phyloP scores from a whole-genome alignment of 1,140 invertebrate genomes.

The Drosophila athabasca region DNA sequence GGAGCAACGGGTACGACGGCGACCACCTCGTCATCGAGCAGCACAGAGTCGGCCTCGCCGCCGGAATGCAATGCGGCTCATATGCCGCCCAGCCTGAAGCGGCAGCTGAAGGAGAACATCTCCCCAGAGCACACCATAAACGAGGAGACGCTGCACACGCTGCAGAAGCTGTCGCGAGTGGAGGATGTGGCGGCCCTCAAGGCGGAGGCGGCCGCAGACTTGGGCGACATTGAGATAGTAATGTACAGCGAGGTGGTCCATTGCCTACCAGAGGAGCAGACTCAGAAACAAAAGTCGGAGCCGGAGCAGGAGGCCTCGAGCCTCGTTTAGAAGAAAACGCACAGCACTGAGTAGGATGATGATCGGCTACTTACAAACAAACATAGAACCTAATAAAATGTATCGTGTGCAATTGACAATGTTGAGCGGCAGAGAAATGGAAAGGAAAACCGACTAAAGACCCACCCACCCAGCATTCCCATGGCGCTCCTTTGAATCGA shows the following conservation, averaged over 20 bases:
- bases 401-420: slow-evolving; percentile 30
- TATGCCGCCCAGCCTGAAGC: slow-evolving; percentile 73
- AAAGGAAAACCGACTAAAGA: slow-evolving; percentile 15
- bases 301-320: slow-evolving; percentile 26
- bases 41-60: slow-evolving; percentile 43
- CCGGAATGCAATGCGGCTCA: slow-evolving; percentile 54
- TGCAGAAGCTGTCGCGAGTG: slow-evolving; percentile 62
- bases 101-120: slow-evolving; percentile 82
- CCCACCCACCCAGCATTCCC: slow-evolving; percentile 59
- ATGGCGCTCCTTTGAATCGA: slow-evolving; percentile 53
- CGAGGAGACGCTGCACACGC: slow-evolving; percentile 73
- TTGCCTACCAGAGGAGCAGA: slow-evolving; percentile 43
- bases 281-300: slow-evolving; percentile 24
- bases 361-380: too few relatives aligned
- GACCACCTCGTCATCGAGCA: slow-evolving; percentile 37
- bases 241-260: slow-evolving; percentile 68
- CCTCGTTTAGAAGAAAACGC: slow-evolving; percentile 24
- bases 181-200: slow-evolving; percentile 33
- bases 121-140: slow-evolving; percentile 83
- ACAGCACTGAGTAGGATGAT: background rate
- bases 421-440: slow-evolving; percentile 8
- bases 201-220: slow-evolving; percentile 30
- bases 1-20: slow-evolving; percentile 8
- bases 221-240: slow-evolving; percentile 71
- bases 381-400: too few relatives aligned